These are phyloP conservation scores for Catharus ustulatus DNA, from an alignment of 2,797 vertebrate genomes.

Conservation along the genomic window DNA sequence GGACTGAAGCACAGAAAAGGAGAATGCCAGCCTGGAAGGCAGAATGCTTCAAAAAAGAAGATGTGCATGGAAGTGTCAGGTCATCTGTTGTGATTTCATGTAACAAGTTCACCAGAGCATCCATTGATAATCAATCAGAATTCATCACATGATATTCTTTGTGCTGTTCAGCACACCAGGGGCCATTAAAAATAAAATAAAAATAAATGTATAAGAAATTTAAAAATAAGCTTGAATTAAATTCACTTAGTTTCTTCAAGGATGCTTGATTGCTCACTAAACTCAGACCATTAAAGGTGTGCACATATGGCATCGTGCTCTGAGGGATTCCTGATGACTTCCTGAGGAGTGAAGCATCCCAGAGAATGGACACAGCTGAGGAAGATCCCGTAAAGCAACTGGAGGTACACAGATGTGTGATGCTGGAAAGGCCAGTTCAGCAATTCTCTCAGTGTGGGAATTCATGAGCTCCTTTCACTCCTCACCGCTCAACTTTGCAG, in stretches of 20 bases:
- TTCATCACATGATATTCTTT: not conserved
- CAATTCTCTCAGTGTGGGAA: not conserved
- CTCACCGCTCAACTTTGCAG: not conserved
- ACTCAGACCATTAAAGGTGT: not conserved
- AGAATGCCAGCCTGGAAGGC: not conserved
- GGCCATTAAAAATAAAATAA: not conserved
- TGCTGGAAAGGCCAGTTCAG: not conserved
- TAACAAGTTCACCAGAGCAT: conserved; percentile 15
- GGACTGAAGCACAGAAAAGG: not conserved
- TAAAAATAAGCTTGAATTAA: not conserved
- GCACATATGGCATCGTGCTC: rapidly evolving
- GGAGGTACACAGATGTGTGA: not conserved
- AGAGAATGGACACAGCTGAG: not conserved
- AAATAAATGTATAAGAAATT: not conserved
- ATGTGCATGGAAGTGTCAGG: conserved; percentile 12
- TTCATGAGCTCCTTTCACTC: not conserved
- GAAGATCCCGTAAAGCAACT: not conserved
- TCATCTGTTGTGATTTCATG: conserved; percentile 21
- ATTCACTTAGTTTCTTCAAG: not conserved
- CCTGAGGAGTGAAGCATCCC: not conserved
- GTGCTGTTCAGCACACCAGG: not conserved
- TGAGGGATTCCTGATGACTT: not conserved
- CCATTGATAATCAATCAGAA: conserved; percentile 37
- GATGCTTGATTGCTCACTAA: not conserved
- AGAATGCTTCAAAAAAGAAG: conserved; percentile 14